Base-by-base conservation (phyloP, 2,888 invertebrate species). In the Agrochola lychnidis region DNA sequence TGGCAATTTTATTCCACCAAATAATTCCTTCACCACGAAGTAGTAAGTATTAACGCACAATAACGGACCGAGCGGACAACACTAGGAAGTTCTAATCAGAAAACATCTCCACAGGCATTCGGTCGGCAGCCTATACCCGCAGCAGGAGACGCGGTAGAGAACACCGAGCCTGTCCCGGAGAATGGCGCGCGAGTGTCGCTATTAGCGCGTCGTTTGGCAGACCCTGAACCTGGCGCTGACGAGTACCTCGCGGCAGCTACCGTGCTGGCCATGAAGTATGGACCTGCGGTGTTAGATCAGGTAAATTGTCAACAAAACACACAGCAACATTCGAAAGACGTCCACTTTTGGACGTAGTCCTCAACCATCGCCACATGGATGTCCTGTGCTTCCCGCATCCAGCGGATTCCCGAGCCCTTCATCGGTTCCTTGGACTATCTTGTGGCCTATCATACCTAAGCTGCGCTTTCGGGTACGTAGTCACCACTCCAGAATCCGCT, bases 191-290 rank as follows among this genome's bases (percentile, higher is more conserved):
- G 99, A 82, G 99, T 98, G 95, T 99, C 99, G 59, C 98, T 98
- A 95, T 96, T 99, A 81, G 98, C 98, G 83, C 98, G 98, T 81
- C 97, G 97, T 64, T 95, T 97, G 73, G 97, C 97, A 63, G 87
- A 90, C 48, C 89, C 94, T 40, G 94, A 93, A 87, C 96, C 96
- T 53, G 95, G 95, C 77, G 97, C 98, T 72, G 98, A 98, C 89
- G 99, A 98, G 92, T 98, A 98, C 66, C 97, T 98, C 81, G 98
- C 98, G 2, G 99, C 99, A 1, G 98, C 98, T 40, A 98, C 98
- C 0, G 99, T 99, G 97, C 97, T 99, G 85, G 98, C 98, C 82
- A 97, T 99, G 92, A 98, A 99, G 95, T 98, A 99, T 91, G 98
- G 98, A 70, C 98, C 98, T 77, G 97, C 97, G 81, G 97, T 98